A percentile compares a stretch with the other conserved stretches of the same genome.
Conservation (phyloP, 2,113 vertebrate species). For the Urocitellus parryii region DNA sequence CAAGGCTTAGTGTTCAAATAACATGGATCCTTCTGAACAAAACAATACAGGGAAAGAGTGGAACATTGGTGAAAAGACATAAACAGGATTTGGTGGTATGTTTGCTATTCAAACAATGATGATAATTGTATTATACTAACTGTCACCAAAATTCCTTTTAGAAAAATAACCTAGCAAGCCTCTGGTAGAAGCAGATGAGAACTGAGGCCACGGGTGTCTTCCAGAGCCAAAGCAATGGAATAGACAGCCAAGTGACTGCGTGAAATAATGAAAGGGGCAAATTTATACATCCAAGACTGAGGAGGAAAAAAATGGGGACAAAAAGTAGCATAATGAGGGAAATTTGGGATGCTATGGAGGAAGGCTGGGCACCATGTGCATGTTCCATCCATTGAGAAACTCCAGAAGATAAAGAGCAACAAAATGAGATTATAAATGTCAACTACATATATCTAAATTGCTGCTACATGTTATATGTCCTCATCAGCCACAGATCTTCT, state of each 20-base stretch:
- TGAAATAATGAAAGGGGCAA: background rate
- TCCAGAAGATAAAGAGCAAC: background rate
- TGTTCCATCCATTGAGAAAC: background rate
- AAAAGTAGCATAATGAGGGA: background rate
- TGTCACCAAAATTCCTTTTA: background rate
- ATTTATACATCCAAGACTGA: background rate
- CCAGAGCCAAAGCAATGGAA: background rate
- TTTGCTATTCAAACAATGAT: background rate
- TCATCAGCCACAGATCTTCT: background rate
- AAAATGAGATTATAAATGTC: background rate
- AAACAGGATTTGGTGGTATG: background rate
- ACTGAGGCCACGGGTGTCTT: background rate
- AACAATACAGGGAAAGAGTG: background rate
- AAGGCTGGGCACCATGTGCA: background rate
- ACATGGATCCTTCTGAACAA: background rate
- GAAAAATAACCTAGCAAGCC: background rate
- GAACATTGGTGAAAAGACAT: background rate
- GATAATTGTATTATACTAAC: background rate
- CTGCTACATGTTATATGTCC: background rate
- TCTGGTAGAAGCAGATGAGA: background rate
- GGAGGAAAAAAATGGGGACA: background rate
- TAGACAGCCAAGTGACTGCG: background rate
- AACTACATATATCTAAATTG: background rate
- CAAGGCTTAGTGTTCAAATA: background rate
- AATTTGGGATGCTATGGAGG: background rate